phyloP scores from a whole-genome alignment of 2,113 vertebrate genomes.

The Hippocampus zosterae region DNA sequence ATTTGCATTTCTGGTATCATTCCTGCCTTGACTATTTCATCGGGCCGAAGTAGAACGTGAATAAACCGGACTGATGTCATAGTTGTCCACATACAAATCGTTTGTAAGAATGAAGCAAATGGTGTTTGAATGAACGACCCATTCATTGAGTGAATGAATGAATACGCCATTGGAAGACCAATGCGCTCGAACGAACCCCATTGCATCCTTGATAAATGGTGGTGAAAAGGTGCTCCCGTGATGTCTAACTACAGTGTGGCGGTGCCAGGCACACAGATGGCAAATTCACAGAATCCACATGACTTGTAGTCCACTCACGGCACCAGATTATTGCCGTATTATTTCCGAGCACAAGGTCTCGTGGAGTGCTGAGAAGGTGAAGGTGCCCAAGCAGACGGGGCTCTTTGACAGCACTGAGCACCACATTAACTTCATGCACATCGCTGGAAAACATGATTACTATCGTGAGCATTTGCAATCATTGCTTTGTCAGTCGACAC shows the following conservation, averaged over 20 bases:
- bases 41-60: not conserved
- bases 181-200: too few relatives aligned
- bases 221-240: too few relatives aligned
- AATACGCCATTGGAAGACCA: too few relatives aligned
- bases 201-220: too few relatives aligned
- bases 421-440: slow-evolving; percentile 42
- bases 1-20: slow-evolving; percentile 26
- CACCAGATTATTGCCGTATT: not conserved
- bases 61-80: not conserved
- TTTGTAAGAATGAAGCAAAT: too few relatives aligned
- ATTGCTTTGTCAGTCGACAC: slow-evolving; percentile 1
- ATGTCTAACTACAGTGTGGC: not conserved
- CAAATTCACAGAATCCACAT: slow-evolving; percentile 7
- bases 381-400: not conserved
- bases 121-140: too few relatives aligned
- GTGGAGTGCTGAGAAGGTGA: slow-evolving; percentile 3
- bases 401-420: slow-evolving; percentile 3
- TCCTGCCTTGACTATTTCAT: slow-evolving; percentile 8
- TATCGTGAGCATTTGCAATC: not conserved
- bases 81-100: too few relatives aligned
- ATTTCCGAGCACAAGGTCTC: slow-evolving; percentile 15
- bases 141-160: too few relatives aligned
- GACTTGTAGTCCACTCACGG: slow-evolving; percentile 1
- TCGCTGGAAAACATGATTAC: slow-evolving; percentile 25
- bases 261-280: not conserved